These are phyloP conservation scores for Cetonia aurata DNA, from an alignment of 2,888 invertebrate genomes.

Conservation along the genomic window DNA sequence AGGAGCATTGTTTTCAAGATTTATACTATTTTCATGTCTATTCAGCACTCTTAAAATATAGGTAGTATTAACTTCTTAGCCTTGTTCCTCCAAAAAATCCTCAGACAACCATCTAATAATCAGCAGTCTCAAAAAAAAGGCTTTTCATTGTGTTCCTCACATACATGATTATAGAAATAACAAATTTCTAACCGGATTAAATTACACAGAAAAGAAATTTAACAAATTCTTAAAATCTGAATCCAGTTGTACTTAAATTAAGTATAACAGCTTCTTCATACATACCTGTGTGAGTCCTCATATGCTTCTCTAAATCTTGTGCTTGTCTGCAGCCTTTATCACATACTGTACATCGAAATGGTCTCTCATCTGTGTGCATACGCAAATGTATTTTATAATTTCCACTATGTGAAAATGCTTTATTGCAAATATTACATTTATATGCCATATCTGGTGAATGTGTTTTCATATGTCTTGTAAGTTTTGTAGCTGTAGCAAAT, in stretches of 20 bases:
- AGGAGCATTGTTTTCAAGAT: too few relatives aligned
- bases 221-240: too few relatives aligned
- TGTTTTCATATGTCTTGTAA: conserved; percentile 66
- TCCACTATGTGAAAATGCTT: conserved; percentile 66
- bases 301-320: conserved; percentile 67
- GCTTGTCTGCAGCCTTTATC: conserved; percentile 66
- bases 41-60: too few relatives aligned
- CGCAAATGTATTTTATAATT: conserved; percentile 66
- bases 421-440: conserved; percentile 65
- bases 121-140: too few relatives aligned
- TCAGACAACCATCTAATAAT: too few relatives aligned
- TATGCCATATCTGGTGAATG: conserved; percentile 65
- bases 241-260: neutral
- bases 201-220: too few relatives aligned
- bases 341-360: conserved; percentile 66
- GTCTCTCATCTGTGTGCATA: conserved; percentile 65
- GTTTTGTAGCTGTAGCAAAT: conserved; percentile 63
- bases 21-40: too few relatives aligned
- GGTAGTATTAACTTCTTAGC: too few relatives aligned
- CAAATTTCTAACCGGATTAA: too few relatives aligned
- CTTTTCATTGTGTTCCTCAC: too few relatives aligned
- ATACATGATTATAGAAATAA: too few relatives aligned
- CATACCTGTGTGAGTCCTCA: conserved; percentile 66
- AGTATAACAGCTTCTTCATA: neutral
- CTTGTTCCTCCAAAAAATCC: too few relatives aligned